phyloP scores from a whole-genome alignment of 2,888 invertebrate genomes.

The Orchesella flavescens region DNA sequence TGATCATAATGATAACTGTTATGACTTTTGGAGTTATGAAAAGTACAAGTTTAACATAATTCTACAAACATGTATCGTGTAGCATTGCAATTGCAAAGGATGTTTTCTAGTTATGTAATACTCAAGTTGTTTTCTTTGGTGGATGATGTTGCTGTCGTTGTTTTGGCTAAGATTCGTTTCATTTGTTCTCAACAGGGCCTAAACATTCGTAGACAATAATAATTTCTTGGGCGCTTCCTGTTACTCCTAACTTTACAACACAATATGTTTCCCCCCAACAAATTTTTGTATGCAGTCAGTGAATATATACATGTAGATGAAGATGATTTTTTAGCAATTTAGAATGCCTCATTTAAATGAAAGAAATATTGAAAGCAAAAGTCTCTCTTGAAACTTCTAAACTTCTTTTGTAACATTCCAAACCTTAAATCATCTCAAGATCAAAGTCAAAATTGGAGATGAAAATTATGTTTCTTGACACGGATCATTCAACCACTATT shows the following conservation, averaged over 20 bases:
- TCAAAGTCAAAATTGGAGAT: no score
- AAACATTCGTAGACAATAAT: background rate
- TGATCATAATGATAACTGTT: conserved; percentile 63
- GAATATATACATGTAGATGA: no score
- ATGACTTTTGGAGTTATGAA: conserved; percentile 58
- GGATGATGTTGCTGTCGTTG: conserved; percentile 9
- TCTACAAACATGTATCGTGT: background rate
- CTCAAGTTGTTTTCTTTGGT: background rate
- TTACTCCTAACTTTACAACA: conserved; percentile 8
- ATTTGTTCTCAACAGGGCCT: background rate
- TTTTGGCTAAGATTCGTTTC: background rate
- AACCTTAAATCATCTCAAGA: no score
- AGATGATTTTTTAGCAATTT: no score
- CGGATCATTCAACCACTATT: no score
- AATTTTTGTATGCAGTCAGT: background rate
- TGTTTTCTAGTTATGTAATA: background rate
- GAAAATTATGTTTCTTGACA: no score
- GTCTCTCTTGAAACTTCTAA: no score
- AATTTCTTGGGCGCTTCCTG: conserved; percentile 9
- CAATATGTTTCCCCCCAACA: conserved; percentile 18
- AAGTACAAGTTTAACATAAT: conserved; percentile 50
- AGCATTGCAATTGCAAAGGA: background rate
- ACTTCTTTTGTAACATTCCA: no score
- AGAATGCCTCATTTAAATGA: no score
- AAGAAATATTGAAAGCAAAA: no score